Evolutionary conservation across 2,888 invertebrate genomes (phyloP).

Genomic region (Orthosia gracilis): DNA sequence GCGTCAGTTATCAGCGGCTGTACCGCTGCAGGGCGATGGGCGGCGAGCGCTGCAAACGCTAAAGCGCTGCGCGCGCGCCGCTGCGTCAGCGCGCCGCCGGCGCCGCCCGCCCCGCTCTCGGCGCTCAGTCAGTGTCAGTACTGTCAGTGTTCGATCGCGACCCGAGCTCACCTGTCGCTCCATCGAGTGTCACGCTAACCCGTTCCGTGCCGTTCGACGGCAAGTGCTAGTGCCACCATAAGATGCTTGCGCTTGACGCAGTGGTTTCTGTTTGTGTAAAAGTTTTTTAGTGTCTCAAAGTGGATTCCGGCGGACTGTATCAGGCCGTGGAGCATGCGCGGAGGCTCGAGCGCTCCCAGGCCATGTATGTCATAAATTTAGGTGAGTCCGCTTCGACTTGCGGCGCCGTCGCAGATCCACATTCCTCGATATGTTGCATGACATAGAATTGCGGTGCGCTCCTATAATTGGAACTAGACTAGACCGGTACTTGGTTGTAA

Average conservation of each 20-base stretch:
- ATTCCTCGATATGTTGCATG: slow-evolving; percentile 76
- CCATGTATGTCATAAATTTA: slow-evolving; percentile 91
- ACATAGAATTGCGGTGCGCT: slow-evolving; percentile 73
- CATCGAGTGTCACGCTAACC: slow-evolving; percentile 73
- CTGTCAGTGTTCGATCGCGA: slow-evolving; percentile 85
- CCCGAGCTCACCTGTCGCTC: slow-evolving; percentile 80
- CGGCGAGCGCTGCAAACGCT: slow-evolving; percentile 56
- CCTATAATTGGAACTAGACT: slow-evolving; percentile 85
- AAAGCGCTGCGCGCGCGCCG: slow-evolving; percentile 55
- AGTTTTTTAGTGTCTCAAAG: slow-evolving; percentile 85
- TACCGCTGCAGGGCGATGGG: slow-evolving; percentile 60
- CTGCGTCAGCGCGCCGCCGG: slow-evolving; percentile 61
- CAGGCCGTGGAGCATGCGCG: slow-evolving; percentile 90
- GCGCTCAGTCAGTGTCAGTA: slow-evolving; percentile 80
- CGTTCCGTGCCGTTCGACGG: slow-evolving; percentile 78
- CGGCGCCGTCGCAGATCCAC: slow-evolving; percentile 76
- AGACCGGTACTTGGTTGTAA: slow-evolving; percentile 82
- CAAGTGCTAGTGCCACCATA: slow-evolving; percentile 83
- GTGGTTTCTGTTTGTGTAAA: slow-evolving; percentile 86
- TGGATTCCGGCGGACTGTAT: slow-evolving; percentile 90
- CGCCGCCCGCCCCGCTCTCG: slow-evolving; percentile 45
- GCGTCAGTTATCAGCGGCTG: slow-evolving; percentile 67
- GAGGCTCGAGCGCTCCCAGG: slow-evolving; percentile 90
- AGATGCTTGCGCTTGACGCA: slow-evolving; percentile 87
- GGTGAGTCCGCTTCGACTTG: slow-evolving; percentile 87